Percentiles rank a stretch among this genome's conserved stretches.
Evolutionary conservation across 2,888 invertebrate species (phyloP).

Genomic region (Octodonta nipae): DNA sequence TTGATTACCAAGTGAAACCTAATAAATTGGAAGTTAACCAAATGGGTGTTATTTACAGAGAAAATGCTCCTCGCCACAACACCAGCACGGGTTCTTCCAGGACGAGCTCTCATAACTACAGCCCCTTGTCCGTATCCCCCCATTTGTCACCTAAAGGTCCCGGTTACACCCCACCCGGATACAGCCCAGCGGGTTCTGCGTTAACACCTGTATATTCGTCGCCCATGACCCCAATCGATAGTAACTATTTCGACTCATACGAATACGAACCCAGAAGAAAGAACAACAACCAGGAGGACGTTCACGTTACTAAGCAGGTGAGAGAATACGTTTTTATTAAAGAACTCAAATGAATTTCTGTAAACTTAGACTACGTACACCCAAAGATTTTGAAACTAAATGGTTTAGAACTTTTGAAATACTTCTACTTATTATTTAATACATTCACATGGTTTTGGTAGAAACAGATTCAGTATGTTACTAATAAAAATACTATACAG

Average conservation of each 20-base stretch:
- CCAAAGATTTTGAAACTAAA: no score
- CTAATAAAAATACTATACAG: no score
- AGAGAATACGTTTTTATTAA: no score
- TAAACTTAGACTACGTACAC: no score
- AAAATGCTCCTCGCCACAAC: conserved; percentile 26
- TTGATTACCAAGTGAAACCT: no score
- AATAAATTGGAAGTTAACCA: no score
- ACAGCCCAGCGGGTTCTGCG: conserved; percentile 38
- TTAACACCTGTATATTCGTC: conserved; percentile 31
- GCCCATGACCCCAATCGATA: conserved; percentile 31
- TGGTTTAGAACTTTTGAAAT: no score
- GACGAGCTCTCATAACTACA: conserved; percentile 35
- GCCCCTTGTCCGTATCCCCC: conserved; percentile 34
- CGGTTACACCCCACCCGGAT: conserved; percentile 26
- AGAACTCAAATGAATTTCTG: no score
- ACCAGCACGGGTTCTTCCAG: conserved; percentile 40
- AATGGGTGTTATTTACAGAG: conserved; percentile 23
- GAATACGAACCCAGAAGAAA: conserved; percentile 19
- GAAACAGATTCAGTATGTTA: no score
- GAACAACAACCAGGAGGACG: conserved; percentile 28
- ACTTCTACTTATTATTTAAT: no score
- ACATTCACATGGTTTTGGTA: no score
- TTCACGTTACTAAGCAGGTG: conserved; percentile 46
- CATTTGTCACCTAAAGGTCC: conserved; percentile 32
- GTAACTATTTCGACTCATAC: conserved; percentile 28